Evolutionary conservation across 1,140 invertebrate species (phyloP), one percentile per base, ranked within the genome.

Genomic region (Danaus melanippus): DNA sequence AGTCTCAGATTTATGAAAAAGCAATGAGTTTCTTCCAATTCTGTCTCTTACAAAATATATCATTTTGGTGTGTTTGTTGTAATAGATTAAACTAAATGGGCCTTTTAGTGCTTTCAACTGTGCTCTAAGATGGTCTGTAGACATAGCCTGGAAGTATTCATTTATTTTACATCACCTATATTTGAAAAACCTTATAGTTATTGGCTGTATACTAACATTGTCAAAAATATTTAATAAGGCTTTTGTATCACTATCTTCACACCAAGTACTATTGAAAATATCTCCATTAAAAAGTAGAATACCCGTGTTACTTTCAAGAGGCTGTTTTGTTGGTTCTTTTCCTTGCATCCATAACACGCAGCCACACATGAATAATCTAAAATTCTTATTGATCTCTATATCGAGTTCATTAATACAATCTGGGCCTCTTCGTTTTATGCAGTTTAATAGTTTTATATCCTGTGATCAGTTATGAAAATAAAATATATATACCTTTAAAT

Each of bases 31-130:
- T 64, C 96, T 89, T 17, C 97, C 97, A 80, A 96, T 92, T 60
- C 89, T 87, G 87, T 98, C 97, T 79, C 96, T 89, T 8, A 92
- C 93, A 88, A 97, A 97, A 88, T 93, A 97, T 42, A 98, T 62
- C 10, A 73, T 77, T 48, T 91, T 86, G 3, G 70, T 74, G 42
- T 61, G 58, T 74, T 89, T 92, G 69, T 95, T 88, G 79, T 90
- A 95, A 76, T 93, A 96, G 48, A 97, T 90, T 53, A 97, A 90
- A 60, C 94, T 91, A 86, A 92, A 97, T 42, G 97, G 96, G 11
- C 96, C 97, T 64, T 93, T 87, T 4, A 97, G 79, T 56, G 40
- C 48, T 44, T 77, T 74, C 15, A 84, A 43, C 56, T 67, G 52
- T 3, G 53, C 60, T 17, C 78, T 54, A 42, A 84, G 69, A 42